phyloP scores from a whole-genome alignment of 2,113 vertebrate species.

The Panurus biarmicus region DNA sequence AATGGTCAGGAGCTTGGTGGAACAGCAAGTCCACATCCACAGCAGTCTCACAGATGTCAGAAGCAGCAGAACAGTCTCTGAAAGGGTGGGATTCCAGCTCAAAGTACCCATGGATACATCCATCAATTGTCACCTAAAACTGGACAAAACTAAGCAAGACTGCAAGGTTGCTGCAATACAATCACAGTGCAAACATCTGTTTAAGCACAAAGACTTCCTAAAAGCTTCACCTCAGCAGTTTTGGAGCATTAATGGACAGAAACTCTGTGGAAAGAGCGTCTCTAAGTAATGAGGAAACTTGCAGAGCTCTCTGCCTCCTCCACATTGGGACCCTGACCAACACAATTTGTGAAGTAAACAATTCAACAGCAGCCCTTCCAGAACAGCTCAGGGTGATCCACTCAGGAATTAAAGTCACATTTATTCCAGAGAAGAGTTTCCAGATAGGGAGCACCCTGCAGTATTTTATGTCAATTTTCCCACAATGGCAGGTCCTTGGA shows the following conservation, averaged over 20 bases:
- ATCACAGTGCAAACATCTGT: not conserved
- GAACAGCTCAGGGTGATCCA: not conserved
- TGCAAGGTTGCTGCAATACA: not conserved
- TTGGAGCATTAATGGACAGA: not conserved
- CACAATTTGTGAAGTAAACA: conserved; percentile 23
- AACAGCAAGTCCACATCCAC: not conserved
- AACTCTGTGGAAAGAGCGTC: not conserved
- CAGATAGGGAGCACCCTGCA: not conserved
- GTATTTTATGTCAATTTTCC: not conserved
- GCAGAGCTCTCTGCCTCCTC: not conserved
- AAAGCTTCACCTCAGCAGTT: conserved; percentile 8
- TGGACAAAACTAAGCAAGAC: not conserved
- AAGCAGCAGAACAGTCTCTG: not conserved
- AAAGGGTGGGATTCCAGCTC: not conserved
- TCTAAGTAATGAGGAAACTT: not conserved
- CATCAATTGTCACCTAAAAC: not conserved
- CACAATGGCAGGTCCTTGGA: not conserved
- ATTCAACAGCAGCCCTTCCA: not conserved
- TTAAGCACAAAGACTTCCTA: not conserved
- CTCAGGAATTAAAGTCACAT: not conserved
- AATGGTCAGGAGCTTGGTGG: not conserved
- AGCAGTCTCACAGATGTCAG: not conserved
- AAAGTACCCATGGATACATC: not conserved
- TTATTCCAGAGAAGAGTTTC: not conserved
- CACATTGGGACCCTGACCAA: conserved; percentile 27